Conservation (phyloP, 2,797 vertebrate genomes). For the Pipistrellus pipistrellus region DNA sequence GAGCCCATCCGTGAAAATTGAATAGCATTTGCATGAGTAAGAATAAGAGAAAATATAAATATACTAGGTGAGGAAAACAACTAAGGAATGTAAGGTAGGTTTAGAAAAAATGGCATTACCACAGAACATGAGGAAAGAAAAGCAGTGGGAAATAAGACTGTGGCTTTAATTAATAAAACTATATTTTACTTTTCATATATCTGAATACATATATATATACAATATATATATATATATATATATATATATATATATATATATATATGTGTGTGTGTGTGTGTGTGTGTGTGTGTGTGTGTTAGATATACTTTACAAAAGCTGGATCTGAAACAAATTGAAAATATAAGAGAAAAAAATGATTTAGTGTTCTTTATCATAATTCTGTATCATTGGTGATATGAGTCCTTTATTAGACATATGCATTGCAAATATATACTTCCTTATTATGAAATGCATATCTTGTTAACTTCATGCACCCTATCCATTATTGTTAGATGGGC, state of each 20-base stretch:
- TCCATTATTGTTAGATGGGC: neutral
- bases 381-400: neutral
- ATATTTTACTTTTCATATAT: neutral
- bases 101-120: neutral
- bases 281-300: neutral
- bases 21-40: neutral
- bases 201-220: neutral
- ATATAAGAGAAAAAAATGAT: neutral
- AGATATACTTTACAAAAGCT: neutral
- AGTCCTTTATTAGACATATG: neutral
- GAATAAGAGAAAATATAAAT: conserved; percentile 13
- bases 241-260: neutral
- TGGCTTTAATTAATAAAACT: neutral
- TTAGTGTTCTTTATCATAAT: neutral
- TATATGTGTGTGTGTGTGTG: neutral
- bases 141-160: neutral
- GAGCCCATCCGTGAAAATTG: neutral
- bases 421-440: neutral
- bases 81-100: neutral
- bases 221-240: neutral
- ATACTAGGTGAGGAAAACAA: neutral
- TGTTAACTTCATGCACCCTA: neutral
- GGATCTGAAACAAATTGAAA: neutral
- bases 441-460: neutral
- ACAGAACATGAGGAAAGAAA: neutral